These are phyloP conservation scores for Papilio polyxenes DNA, from an alignment of 1,140 invertebrate genomes.

Conservation along the genomic window DNA sequence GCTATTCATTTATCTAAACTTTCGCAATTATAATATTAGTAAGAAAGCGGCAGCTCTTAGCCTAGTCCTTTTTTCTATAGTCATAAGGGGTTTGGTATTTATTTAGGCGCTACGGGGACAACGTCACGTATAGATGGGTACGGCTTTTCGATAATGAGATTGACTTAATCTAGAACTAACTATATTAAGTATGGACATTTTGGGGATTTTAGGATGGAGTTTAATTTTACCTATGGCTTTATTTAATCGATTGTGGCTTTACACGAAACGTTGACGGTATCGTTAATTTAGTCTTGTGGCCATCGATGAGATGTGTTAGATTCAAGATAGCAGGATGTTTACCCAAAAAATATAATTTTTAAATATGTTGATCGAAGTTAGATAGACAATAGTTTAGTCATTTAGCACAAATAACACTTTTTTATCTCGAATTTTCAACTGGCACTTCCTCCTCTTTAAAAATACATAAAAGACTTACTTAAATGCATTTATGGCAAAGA, in stretches of 20 bases:
- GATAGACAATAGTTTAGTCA: no score
- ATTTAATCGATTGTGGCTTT: no score
- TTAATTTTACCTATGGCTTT: background rate
- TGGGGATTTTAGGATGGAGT: background rate
- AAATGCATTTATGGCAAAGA: background rate
- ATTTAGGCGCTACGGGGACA: conserved; percentile 9
- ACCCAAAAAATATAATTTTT: no score
- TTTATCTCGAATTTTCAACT: no score
- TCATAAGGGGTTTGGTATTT: background rate
- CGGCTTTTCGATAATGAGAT: conserved; percentile 10
- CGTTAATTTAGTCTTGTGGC: no score
- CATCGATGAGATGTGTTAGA: no score
- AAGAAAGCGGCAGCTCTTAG: background rate
- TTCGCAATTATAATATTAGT: background rate
- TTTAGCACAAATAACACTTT: no score
- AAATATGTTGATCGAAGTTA: no score
- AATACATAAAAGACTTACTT: background rate
- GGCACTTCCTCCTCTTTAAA: background rate
- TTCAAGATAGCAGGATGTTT: no score
- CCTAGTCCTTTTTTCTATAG: background rate
- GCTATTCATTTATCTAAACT: background rate
- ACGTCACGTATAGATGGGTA: conserved; percentile 13
- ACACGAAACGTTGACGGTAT: no score
- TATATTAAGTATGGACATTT: background rate
- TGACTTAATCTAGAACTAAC: background rate